A percentile compares a stretch with the other conserved stretches of the same genome.
phyloP scores from a whole-genome alignment of 2,888 invertebrate species.

The Ophraella communa region DNA sequence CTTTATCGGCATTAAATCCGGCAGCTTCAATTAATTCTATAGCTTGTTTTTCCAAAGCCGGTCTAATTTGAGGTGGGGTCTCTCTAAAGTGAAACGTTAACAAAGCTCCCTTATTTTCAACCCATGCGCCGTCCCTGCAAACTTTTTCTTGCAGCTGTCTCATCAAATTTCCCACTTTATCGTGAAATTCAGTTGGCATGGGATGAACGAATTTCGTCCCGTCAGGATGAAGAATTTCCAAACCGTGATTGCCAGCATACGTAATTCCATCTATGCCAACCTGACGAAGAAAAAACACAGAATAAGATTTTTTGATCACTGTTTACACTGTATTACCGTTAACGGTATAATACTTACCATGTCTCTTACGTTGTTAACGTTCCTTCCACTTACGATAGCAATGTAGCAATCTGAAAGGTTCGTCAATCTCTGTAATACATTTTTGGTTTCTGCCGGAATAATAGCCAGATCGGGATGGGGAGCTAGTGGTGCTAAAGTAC shows the following conservation, averaged over 20 bases:
- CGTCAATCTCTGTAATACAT: constrained; percentile 80
- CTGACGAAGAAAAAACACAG: constrained; percentile 55
- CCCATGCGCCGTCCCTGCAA: constrained; percentile 89
- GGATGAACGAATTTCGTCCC: constrained; percentile 91
- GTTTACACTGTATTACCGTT: too few relatives aligned
- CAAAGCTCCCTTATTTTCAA: constrained; percentile 87
- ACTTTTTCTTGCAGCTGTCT: constrained; percentile 84
- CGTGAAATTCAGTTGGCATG: constrained; percentile 85
- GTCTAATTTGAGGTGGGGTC: constrained; percentile 70
- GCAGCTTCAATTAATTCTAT: constrained; percentile 74
- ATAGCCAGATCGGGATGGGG: constrained; percentile 90
- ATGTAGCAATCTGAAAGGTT: constrained; percentile 88
- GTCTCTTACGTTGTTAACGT: constrained; percentile 85
- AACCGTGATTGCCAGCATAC: constrained; percentile 88
- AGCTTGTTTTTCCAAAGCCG: constrained; percentile 75
- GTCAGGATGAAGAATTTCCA: constrained; percentile 88
- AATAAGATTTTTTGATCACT: too few relatives aligned
- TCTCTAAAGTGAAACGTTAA: constrained; percentile 89
- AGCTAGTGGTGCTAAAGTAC: constrained; percentile 86
- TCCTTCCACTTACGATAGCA: constrained; percentile 85
- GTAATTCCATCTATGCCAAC: constrained; percentile 89
- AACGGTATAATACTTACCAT: too few relatives aligned
- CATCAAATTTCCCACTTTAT: constrained; percentile 77
- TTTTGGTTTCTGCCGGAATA: constrained; percentile 82
- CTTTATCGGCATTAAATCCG: constrained; percentile 80